Conservation (phyloP, 2,888 invertebrate genomes). For the Pristionchus exspectatus region DNA sequence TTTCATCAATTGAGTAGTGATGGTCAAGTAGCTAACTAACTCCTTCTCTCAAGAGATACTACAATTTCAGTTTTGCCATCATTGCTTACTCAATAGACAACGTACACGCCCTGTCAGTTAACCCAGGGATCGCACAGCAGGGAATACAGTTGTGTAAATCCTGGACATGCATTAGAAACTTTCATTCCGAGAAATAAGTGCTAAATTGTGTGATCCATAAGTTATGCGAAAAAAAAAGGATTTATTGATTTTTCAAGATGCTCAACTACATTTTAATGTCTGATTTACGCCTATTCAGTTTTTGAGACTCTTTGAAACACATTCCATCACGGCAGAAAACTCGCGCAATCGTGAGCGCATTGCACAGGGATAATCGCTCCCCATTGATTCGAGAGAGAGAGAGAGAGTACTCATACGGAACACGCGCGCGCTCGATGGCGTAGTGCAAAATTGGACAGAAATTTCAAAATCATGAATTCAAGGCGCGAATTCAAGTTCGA, state of each 20-base stretch:
- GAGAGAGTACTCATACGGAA: background rate
- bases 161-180: too few species aligned
- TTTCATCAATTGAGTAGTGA: background rate
- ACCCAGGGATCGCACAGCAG: background rate
- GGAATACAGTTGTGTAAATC: too few species aligned
- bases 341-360: background rate
- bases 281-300: background rate
- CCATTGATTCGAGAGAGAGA: background rate
- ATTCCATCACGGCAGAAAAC: background rate
- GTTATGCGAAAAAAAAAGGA: too few species aligned
- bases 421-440: background rate
- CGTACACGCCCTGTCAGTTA: background rate
- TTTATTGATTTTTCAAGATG: too few species aligned
- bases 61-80: constrained; percentile 16
- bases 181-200: too few species aligned
- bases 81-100: background rate
- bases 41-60: background rate
- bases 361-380: constrained; percentile 6
- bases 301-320: background rate
- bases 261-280: too few species aligned
- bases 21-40: background rate
- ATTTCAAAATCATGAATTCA: background rate
- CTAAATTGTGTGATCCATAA: too few species aligned
- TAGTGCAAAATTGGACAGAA: constrained; percentile 32
- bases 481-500: constrained; percentile 36